Evolutionary conservation across 2,888 invertebrate species (phyloP).

Genomic region (Callosobruchus maculatus): DNA sequence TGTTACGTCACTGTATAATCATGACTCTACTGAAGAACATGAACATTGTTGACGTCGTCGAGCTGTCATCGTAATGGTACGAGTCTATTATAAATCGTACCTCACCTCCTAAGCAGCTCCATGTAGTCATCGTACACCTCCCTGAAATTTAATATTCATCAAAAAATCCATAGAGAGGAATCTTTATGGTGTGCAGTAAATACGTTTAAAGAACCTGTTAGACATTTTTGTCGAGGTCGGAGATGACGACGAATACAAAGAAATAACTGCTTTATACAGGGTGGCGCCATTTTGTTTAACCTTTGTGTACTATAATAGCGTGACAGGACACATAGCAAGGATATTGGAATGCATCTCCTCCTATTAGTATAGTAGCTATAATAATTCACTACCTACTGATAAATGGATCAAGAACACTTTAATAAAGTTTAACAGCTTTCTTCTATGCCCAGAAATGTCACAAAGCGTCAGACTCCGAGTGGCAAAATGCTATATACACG

Average conservation of each 20-base stretch:
- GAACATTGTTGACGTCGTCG: not conserved
- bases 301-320: too few relatives aligned
- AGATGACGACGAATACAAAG: not conserved
- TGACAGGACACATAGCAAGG: too few relatives aligned
- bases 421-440: too few relatives aligned
- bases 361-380: too few relatives aligned
- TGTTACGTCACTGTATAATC: too few relatives aligned
- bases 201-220: not conserved
- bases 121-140: not conserved
- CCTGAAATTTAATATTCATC: not conserved
- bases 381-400: too few relatives aligned
- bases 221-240: not conserved
- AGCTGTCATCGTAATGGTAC: not conserved
- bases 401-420: too few relatives aligned
- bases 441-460: too few relatives aligned
- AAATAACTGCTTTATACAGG: not conserved
- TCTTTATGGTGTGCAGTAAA: not conserved
- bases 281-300: not conserved
- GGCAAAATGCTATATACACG: too few relatives aligned
- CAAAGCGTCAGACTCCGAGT: too few relatives aligned
- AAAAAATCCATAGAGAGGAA: not conserved
- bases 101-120: not conserved
- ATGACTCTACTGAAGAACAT: not conserved
- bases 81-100: not conserved
- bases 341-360: too few relatives aligned